These are phyloP conservation scores for Alectura lathami DNA, from an alignment of 2,113 vertebrate species.

Conservation along the genomic window DNA sequence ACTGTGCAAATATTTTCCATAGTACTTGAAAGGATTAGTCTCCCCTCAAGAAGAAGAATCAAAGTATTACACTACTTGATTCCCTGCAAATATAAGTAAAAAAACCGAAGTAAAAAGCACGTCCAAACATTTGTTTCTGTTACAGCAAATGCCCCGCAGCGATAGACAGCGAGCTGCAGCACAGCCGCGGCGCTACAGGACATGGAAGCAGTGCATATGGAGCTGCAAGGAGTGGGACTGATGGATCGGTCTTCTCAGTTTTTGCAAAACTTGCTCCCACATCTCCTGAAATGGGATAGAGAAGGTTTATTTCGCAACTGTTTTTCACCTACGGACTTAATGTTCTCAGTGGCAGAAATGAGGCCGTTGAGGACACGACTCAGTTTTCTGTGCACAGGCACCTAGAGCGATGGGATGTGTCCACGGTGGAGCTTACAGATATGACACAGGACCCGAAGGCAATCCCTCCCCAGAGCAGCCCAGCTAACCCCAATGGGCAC, in stretches of 20 bases:
- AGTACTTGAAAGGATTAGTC: slow-evolving; percentile 14
- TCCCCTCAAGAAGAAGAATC: slow-evolving; percentile 4
- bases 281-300: not conserved
- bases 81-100: not conserved
- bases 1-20: slow-evolving; percentile 34
- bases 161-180: not conserved
- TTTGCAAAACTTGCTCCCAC: not conserved
- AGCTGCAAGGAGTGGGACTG: not conserved
- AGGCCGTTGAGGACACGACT: not conserved
- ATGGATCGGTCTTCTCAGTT: not conserved
- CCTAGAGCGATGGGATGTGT: accelerated
- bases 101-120: not conserved
- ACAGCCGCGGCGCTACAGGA: not conserved
- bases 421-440: not conserved
- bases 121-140: not conserved
- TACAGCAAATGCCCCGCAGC: not conserved
- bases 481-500: not conserved
- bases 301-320: not conserved
- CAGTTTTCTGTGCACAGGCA: not conserved
- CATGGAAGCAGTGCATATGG: not conserved
- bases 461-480: not conserved
- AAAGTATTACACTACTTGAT: not conserved
- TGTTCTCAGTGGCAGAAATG: not conserved
- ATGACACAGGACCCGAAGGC: not conserved
- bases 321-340: not conserved